Percentiles rank a stretch among this genome's conserved stretches.
Conservation (phyloP, 2,888 invertebrate genomes). For the Merodon equestris region DNA sequence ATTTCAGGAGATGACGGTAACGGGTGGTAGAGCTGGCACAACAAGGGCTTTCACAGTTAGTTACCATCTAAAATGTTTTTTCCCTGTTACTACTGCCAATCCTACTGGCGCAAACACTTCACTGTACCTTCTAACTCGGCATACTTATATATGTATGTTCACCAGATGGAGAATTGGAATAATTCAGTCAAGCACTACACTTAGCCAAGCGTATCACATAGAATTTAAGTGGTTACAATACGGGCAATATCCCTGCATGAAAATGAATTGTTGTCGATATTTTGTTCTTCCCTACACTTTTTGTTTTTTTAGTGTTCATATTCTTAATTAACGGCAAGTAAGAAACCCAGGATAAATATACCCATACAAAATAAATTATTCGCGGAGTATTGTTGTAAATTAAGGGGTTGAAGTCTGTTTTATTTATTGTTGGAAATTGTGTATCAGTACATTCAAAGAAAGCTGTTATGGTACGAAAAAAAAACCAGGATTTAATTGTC, state of each 20-base stretch:
- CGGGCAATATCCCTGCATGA: constrained; percentile 59
- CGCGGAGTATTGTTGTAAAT: no score
- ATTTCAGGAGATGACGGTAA: neutral
- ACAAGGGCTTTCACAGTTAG: constrained; percentile 42
- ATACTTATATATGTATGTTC: neutral
- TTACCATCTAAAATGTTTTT: constrained; percentile 62
- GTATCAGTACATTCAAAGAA: no score
- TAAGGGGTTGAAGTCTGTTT: no score
- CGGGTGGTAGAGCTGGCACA: neutral
- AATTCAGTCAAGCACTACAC: constrained; percentile 51
- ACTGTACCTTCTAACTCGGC: neutral
- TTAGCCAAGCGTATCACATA: constrained; percentile 57
- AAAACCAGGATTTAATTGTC: no score
- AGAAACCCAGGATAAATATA: no score
- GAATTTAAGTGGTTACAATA: constrained; percentile 59
- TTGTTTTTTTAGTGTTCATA: neutral
- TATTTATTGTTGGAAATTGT: no score
- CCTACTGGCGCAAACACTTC: constrained; percentile 18
- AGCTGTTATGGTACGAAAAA: no score
- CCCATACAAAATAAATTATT: no score
- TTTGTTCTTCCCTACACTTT: neutral
- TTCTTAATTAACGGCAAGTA: no score
- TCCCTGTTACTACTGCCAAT: constrained; percentile 41
- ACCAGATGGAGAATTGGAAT: constrained; percentile 52
- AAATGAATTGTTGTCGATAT: constrained; percentile 26